Evolutionary conservation across 2,888 invertebrate species (phyloP).

Genomic region (Metellina segmentata): DNA sequence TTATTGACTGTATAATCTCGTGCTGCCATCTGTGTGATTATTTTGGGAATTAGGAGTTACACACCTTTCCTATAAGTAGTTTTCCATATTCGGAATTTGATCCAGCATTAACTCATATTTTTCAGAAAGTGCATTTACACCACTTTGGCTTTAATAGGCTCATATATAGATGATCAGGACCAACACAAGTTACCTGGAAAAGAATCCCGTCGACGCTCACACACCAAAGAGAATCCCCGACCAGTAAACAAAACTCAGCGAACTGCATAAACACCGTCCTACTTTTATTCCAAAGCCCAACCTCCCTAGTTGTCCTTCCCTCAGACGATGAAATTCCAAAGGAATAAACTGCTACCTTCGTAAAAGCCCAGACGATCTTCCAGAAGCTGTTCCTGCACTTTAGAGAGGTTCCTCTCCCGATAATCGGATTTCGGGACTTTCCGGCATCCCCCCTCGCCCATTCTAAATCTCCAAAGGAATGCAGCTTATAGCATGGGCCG

Average conservation of each 20-base stretch:
- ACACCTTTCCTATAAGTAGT: too few relatives aligned
- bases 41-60: too few relatives aligned
- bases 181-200: neutral
- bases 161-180: neutral
- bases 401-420: constrained; percentile 46
- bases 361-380: neutral
- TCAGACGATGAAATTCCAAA: constrained; percentile 3
- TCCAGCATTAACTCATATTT: too few relatives aligned
- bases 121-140: too few relatives aligned
- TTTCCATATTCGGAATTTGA: too few relatives aligned
- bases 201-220: neutral
- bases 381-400: constrained; percentile 34
- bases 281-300: neutral
- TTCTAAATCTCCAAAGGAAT: constrained; percentile 31
- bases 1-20: too few relatives aligned
- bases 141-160: too few relatives aligned
- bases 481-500: constrained; percentile 49
- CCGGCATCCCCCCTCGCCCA: neutral
- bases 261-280: neutral
- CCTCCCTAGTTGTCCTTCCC: too few relatives aligned
- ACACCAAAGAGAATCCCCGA: too few relatives aligned
- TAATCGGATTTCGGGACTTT: constrained; percentile 72
- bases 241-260: neutral
- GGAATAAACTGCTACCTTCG: constrained; percentile 22
- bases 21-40: too few relatives aligned